These are phyloP conservation scores for Caenorhabditis virilis DNA, from an alignment of 2,888 invertebrate species.

Conservation along the genomic window DNA sequence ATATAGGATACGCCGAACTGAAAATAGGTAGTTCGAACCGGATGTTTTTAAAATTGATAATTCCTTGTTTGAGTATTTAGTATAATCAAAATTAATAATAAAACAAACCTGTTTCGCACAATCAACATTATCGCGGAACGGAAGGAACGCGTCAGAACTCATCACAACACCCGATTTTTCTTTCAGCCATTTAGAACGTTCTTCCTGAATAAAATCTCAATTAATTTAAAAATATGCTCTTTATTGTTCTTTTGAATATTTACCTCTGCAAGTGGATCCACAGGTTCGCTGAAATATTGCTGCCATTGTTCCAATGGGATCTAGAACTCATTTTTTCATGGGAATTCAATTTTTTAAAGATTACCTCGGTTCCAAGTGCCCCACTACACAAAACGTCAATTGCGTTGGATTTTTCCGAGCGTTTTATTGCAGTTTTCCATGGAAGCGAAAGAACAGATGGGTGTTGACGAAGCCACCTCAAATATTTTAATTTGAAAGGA, in stretches of 20 bases:
- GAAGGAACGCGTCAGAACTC: conserved; percentile 97
- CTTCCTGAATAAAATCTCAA: conserved; percentile 60
- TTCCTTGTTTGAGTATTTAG: too few relatives aligned
- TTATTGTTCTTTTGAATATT: not conserved
- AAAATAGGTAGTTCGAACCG: conserved; percentile 56
- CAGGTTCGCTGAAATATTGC: conserved; percentile 63
- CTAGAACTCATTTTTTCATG: conserved; percentile 12
- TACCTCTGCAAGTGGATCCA: conserved; percentile 65
- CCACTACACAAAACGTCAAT: conserved; percentile 75
- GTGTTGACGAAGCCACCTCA: conserved; percentile 89
- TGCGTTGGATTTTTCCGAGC: conserved; percentile 91
- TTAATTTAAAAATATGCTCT: not conserved
- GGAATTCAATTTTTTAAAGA: not conserved
- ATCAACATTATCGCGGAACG: conserved; percentile 95
- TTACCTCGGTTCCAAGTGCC: conserved; percentile 61
- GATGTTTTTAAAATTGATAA: too few relatives aligned
- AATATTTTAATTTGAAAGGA: too few relatives aligned
- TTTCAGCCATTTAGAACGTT: conserved; percentile 71
- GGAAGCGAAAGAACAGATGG: conserved; percentile 82
- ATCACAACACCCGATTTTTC: conserved; percentile 77
- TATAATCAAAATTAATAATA: too few relatives aligned
- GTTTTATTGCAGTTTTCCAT: conserved; percentile 83
- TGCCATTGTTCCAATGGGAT: conserved; percentile 58
- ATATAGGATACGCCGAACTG: conserved; percentile 93
- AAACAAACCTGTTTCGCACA: conserved; percentile 59